A percentile compares a stretch with the other conserved stretches of the same genome.
Evolutionary conservation across 2,888 invertebrate species (phyloP).

Genomic region (Drosophila picticornis): DNA sequence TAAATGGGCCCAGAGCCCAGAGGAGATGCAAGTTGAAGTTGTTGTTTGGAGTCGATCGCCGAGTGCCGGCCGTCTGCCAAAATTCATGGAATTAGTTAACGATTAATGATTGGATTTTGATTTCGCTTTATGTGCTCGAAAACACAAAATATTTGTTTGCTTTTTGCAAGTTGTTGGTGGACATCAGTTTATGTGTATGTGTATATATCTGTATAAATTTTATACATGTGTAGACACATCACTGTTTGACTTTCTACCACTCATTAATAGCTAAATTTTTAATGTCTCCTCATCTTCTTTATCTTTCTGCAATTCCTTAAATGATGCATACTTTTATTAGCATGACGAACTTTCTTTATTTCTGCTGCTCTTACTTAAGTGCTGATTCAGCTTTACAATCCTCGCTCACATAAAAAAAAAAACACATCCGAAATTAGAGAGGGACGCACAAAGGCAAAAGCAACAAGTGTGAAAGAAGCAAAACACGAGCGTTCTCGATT

Average conservation of each 20-base stretch:
- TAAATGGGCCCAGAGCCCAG: slow-evolving; percentile 58
- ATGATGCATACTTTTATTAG: slow-evolving; percentile 40
- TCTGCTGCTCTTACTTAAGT: slow-evolving; percentile 50
- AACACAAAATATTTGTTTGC: slow-evolving; percentile 15
- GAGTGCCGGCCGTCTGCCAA: slow-evolving; percentile 56
- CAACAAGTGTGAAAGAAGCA: slow-evolving; percentile 1
- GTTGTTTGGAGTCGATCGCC: slow-evolving; percentile 21
- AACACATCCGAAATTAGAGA: slow-evolving; percentile 41
- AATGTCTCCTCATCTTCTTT: slow-evolving; percentile 9
- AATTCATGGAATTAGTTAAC: slow-evolving; percentile 81
- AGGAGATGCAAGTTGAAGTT: slow-evolving; percentile 8
- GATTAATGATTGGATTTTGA: slow-evolving; percentile 81
- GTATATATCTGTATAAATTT: not conserved
- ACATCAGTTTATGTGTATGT: not conserved
- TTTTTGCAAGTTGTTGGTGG: not conserved
- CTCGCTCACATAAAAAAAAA: slow-evolving; percentile 51
- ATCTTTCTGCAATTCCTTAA: slow-evolving; percentile 24
- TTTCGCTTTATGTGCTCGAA: slow-evolving; percentile 47
- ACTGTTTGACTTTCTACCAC: slow-evolving; percentile 34
- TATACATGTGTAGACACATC: not conserved
- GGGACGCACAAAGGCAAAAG: not conserved
- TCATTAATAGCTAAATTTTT: slow-evolving; percentile 35
- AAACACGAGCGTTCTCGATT: not conserved
- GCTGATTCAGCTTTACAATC: slow-evolving; percentile 59
- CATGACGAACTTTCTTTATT: slow-evolving; percentile 45